A percentile compares a stretch with the other conserved stretches of the same genome.
Evolutionary conservation across 2,888 invertebrate genomes (phyloP).

Genomic region (Drosophila meridiana): DNA sequence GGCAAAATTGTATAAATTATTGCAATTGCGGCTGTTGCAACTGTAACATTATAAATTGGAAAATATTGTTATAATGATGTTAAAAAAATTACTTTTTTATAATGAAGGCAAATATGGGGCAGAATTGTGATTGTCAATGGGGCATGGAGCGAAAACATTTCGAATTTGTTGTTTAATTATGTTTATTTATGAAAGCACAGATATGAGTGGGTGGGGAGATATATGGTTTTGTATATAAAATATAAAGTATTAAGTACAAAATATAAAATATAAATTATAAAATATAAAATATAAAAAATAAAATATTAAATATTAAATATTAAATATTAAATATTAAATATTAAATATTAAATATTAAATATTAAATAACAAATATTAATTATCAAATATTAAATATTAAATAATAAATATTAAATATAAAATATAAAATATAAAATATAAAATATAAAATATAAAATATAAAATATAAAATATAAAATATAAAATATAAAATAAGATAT

Average conservation of each 20-base stretch:
- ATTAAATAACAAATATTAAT: not conserved
- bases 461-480: not conserved
- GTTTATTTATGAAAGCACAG: not conserved
- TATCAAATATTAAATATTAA: no score
- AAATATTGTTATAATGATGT: not conserved
- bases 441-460: no score
- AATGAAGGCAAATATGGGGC: not conserved
- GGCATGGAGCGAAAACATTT: not conserved
- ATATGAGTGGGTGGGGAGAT: no score
- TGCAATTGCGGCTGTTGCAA: slow-evolving; percentile 1
- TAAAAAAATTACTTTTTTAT: not conserved
- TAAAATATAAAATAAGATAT: not conserved
- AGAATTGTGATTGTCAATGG: not conserved
- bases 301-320: not conserved
- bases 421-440: not conserved
- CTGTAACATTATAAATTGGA: not conserved
- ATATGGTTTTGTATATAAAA: not conserved
- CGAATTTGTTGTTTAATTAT: not conserved
- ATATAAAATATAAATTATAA: no score
- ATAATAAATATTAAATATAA: no score
- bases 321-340: no score
- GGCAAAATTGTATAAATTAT: slow-evolving; percentile 5
- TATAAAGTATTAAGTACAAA: not conserved
- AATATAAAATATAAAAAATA: not conserved
- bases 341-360: not conserved